Base-by-base conservation (phyloP, 2,888 invertebrate genomes). In the Fragum whitleyi region DNA sequence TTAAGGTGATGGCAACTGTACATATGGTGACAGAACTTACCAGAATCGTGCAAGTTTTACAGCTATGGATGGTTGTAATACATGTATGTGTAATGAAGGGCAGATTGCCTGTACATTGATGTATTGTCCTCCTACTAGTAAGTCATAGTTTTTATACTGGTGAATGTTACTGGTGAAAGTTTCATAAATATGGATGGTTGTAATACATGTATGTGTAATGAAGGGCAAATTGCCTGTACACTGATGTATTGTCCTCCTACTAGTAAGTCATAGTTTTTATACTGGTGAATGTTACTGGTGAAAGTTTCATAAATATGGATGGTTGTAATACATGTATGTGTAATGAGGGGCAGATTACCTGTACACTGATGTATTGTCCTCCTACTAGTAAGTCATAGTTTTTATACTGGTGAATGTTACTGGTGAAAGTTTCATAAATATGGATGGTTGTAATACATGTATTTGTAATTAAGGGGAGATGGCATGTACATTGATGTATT, bases 321-420 rank as follows among this genome's bases (percentile, higher is more conserved):
- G 69, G 70, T 5, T 82, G 82, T 78, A 82, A 79, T 61, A 57
- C 59, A 6, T 82, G 82, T 77, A 21, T 28, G 16, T 82, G 79
- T 79, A 53, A 21, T 19, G 73, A 57, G 32, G 79, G 79, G 23
- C 3, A 53, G 14, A 57, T 74, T 7, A 70, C 32, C 14, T 82
- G 82, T 67, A 76, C 82, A 9, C n/a, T 62, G 21, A 76, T 79
- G 76, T 73, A 70, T 28, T 82, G 82, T 73, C 81, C 77, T 29
- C 77, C 77, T 7, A 16, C 42, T 28, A n/a, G 62, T 55, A 29
- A 32, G 28, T 70, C 9, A 55, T 73, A n/a, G n/a, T n/a, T n/a
- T n/a, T n/a, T n/a, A n/a, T n/a, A n/a, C n/a, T n/a, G n/a, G n/a
- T n/a, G n/a, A n/a, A n/a, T n/a, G n/a, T n/a, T n/a, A n/a, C n/a